phyloP scores from a whole-genome alignment of 2,888 invertebrate genomes.

The Torymus tubicola region DNA sequence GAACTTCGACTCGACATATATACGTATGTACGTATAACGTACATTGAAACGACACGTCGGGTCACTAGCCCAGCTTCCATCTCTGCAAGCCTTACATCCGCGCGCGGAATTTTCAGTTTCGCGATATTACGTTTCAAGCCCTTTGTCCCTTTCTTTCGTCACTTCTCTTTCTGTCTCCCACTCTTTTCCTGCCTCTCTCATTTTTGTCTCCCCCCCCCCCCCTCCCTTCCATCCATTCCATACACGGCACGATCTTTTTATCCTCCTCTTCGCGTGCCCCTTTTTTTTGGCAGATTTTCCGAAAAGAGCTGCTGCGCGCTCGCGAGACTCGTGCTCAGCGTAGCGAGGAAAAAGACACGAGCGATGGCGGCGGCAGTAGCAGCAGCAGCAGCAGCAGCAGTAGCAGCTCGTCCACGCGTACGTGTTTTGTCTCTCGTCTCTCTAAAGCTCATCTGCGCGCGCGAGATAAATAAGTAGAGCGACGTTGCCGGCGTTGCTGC shows the following conservation, averaged over 20 bases:
- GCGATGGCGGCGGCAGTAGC: too few relatives aligned
- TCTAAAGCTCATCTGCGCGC: conserved; percentile 48
- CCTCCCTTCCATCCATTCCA: background rate
- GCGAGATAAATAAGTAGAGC: conserved; percentile 50
- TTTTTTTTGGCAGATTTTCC: conserved; percentile 37
- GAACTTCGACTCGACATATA: too few relatives aligned
- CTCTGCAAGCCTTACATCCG: conserved; percentile 16
- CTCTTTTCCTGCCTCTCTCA: background rate
- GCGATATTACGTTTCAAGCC: conserved; percentile 25
- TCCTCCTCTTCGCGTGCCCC: background rate
- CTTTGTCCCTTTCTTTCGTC: conserved; percentile 31
- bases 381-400: background rate
- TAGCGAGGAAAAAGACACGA: conserved; percentile 14
- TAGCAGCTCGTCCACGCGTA: conserved; percentile 28
- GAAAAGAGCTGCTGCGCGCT: conserved; percentile 18
- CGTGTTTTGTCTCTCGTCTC: conserved; percentile 32
- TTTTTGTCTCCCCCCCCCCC: background rate
- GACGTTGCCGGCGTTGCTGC: too few relatives aligned
- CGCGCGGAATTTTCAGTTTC: conserved; percentile 32
- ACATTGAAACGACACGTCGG: too few relatives aligned
- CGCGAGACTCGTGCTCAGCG: background rate
- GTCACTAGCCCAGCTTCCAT: background rate
- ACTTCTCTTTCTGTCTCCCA: background rate
- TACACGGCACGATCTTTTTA: conserved; percentile 32
- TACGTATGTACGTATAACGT: too few relatives aligned